A percentile compares a stretch with the other conserved stretches of the same genome.
Conservation (phyloP, 2,797 vertebrate species). For the Mormyrus proboscirostris region DNA sequence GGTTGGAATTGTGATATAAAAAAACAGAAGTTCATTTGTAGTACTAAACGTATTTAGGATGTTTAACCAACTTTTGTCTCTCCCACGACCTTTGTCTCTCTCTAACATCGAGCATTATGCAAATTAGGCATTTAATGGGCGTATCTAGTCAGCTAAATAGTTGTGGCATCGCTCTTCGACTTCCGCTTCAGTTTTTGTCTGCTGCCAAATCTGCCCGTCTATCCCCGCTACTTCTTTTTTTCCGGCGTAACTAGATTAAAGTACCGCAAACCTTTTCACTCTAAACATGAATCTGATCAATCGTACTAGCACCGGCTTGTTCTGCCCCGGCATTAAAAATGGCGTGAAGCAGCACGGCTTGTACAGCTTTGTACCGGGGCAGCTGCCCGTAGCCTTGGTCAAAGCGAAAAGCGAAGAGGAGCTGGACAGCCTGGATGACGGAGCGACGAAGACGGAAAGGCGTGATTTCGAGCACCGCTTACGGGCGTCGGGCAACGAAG, state of each 20-base stretch:
- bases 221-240: neutral
- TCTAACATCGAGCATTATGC: too few relatives aligned
- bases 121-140: too few relatives aligned
- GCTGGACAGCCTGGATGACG: constrained; percentile 13
- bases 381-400: too few relatives aligned
- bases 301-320: neutral
- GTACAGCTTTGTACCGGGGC: neutral
- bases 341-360: neutral
- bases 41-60: neutral
- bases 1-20: neutral
- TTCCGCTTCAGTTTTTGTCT: neutral
- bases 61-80: neutral
- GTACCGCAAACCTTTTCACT: neutral
- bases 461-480: neutral
- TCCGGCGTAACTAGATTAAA: neutral
- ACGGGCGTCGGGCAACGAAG: neutral
- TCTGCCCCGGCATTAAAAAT: neutral
- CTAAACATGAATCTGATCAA: constrained; percentile 11
- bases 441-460: constrained; percentile 36
- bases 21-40: neutral
- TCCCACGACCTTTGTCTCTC: neutral
- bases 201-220: neutral
- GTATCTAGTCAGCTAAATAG: neutral
- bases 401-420: neutral
- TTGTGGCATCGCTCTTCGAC: neutral